Evolutionary conservation across 2,113 vertebrate genomes (phyloP).

Genomic region (Cercopithecus mona): DNA sequence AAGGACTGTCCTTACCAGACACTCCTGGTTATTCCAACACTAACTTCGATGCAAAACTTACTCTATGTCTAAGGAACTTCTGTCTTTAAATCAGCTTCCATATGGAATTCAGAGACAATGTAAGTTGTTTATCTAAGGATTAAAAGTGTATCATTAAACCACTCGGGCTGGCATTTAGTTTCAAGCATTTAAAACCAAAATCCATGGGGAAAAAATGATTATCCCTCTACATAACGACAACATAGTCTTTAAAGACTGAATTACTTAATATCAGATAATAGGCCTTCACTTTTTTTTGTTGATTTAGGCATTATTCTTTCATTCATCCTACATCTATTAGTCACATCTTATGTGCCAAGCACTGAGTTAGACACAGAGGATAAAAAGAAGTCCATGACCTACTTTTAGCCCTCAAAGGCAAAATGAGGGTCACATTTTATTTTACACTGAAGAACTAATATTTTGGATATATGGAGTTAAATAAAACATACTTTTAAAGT

Average conservation of each 20-base stretch:
- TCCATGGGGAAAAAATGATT: not conserved
- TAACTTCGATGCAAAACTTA: not conserved
- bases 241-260: not conserved
- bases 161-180: not conserved
- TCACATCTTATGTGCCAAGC: not conserved
- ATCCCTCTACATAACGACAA: not conserved
- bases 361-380: not conserved
- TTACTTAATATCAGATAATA: not conserved
- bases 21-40: not conserved
- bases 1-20: not conserved
- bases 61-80: not conserved
- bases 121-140: not conserved
- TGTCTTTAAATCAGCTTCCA: not conserved
- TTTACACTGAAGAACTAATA: not conserved
- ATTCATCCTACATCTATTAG: not conserved
- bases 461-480: not conserved
- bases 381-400: not conserved
- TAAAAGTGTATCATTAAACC: not conserved
- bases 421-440: not conserved
- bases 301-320: not conserved
- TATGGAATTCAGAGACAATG: not conserved
- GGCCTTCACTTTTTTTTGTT: not conserved
- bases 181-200: slow-evolving; percentile 8
- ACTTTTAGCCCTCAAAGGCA: not conserved
- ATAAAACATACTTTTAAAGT: not conserved